Base-by-base conservation (phyloP, 2,888 invertebrate species). In the Epirrita christyi region DNA sequence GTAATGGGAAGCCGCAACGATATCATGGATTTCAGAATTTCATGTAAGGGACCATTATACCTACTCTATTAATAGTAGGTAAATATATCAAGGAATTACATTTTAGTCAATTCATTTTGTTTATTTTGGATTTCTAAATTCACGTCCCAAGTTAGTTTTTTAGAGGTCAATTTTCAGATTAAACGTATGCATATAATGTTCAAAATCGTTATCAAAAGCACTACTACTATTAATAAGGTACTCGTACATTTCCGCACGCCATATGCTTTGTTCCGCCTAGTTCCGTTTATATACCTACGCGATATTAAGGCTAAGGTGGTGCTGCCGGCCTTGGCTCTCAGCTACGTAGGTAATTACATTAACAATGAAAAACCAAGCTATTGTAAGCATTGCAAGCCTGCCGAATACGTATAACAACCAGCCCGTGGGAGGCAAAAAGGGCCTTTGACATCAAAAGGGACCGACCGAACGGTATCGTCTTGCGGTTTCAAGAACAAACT, bases 381-480 rank as follows among this genome's bases (percentile, higher is more conserved):
- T 59, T 58, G 57, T 67, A 70, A 69, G 67, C 70, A 67, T 64
- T 62, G 61, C 66, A 67, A 66, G 29, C 7, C 41, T 43, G 21
- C 36, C 21, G 13, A 55, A 43, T 51, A 40, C 32, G 14, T 43
- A 10, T 2, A 8, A n/a, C n/a, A n/a, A 15, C 6, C 8, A 27
- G 27, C 27, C 42, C n/a, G 27, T n/a, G 11, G 4, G 29, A 9
- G 38, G 38, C 41, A 41, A 27, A 41, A 41, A 41, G 41, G 41
- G 64, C 68, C 68, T 70, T 72, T 67, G 66, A 71, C 70, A n/a
- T n/a, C n/a, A 70, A 68, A 69, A 68, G 66, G 57, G 64, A 14
- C 8, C 36, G 6, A 41, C 15, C 27, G n/a, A 29, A 10, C 10
- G 55, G 32, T 3, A 53, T 41, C 50, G 64, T 63, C 65, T 66